Base-by-base conservation (phyloP, 2,113 vertebrate species). In the Bubalus kerabau region DNA sequence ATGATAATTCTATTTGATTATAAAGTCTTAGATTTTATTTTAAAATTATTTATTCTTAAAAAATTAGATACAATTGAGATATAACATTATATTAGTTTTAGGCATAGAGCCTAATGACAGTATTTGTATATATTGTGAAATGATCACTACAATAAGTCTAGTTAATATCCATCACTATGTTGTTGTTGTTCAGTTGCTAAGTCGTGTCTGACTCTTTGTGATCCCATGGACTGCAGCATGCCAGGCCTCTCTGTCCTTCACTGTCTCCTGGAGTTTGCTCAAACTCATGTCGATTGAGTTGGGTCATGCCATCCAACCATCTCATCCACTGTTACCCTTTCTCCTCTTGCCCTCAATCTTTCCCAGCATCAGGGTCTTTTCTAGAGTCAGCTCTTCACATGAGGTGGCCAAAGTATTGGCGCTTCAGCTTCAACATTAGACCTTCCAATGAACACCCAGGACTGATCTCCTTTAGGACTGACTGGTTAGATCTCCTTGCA, bases 11-110 rank as follows among this genome's bases (percentile, higher is more conserved):
- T 85, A 82, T 82, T 71, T 93, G 50, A 43, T 96, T 7, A 46
- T 86, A 76, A 97, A 67, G 16, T 91, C 11, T 85, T 95, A 94
- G 43, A 62, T 57, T 97, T 92, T 91, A 43, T 89, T 50, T 60
- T 28, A 9, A 81, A 59, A 56, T 43, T 76, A n/a, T 89, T 78
- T 32, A 90, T 48, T 48, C 32, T 56, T 26, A 9, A 56, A 36
- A 83, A 56, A 36, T 83, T 56, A 56, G 81, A 84, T 56, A 21
- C 46, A 21, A 46, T 78, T 85, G 81, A 85, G 56, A 56, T 76
- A 21, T 48, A 71, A 50, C 26, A 43, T 82, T 82, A 50, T 57
- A 56, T 21, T 91, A 62, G 54, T 76, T 95, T 54, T 23, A 91
- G 14, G 4, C n/a, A 2, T 85, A 56, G 13, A 46, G 40, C 46